These are phyloP conservation scores for Matsumurasca onukii DNA, from an alignment of 1,140 invertebrate genomes.

Conservation along the genomic window DNA sequence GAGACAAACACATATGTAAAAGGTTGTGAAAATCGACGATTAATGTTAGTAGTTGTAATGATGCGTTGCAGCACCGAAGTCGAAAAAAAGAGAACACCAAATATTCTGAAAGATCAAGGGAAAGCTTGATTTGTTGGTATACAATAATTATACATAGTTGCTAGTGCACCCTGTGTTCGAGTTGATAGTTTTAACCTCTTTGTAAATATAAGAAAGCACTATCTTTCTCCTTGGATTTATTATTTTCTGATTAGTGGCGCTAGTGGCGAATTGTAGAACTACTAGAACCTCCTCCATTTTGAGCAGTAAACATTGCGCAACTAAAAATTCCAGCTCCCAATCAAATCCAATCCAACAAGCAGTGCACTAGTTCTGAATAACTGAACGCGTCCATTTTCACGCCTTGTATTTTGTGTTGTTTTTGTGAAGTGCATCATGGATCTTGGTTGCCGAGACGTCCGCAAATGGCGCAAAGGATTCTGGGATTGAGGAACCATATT, in stretches of 20 bases:
- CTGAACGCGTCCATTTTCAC: slow-evolving; percentile 35
- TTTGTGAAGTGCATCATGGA: slow-evolving; percentile 41
- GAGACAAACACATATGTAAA: no score
- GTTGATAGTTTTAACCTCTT: no score
- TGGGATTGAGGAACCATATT: slow-evolving; percentile 42
- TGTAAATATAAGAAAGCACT: no score
- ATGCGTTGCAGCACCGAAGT: no score
- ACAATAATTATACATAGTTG: no score
- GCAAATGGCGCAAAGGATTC: slow-evolving; percentile 41
- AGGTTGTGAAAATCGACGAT: no score
- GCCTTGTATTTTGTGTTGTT: slow-evolving; percentile 38
- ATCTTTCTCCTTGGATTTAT: slow-evolving; percentile 2
- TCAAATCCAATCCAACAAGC: slow-evolving; percentile 22
- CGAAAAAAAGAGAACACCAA: no score
- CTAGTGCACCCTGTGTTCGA: no score
- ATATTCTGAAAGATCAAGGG: no score
- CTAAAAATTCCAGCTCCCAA: slow-evolving; percentile 29
- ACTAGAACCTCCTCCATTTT: slow-evolving; percentile 9
- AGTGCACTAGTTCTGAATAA: slow-evolving; percentile 34
- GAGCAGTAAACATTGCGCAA: slow-evolving; percentile 31
- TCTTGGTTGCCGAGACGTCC: slow-evolving; percentile 39
- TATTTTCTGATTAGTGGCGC: slow-evolving; percentile 26
- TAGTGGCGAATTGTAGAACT: background rate
- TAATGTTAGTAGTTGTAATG: no score
- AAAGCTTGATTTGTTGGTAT: no score